Evolutionary conservation across 2,888 invertebrate species (phyloP), one percentile per base, ranked within the genome.

Genomic region (Stenoptilia bipunctidactyla): DNA sequence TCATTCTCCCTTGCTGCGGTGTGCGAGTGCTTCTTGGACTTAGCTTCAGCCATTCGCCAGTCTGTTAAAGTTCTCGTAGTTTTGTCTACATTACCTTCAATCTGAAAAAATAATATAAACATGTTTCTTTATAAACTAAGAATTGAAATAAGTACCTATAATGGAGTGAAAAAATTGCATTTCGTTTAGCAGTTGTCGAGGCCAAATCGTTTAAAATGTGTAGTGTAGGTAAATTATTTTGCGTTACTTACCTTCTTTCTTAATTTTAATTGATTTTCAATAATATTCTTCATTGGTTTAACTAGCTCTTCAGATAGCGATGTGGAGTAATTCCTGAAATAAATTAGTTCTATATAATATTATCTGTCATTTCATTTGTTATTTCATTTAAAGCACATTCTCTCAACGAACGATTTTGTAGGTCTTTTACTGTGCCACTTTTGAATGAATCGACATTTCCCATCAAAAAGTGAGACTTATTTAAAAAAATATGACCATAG

Each of bases 11-110:
- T 87, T 0, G 96, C 93, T 47, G 92, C 92, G 1, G 90, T 76
- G 66, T 95, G 96, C 45, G 95, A 94, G 45, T 92, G 89, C 64
- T 96, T 95, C 74, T 97, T 97, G 39, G 92, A 90, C 75, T 96
- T 97, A 1, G 90, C 89, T 67, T 97, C 96, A 15, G 92, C 92
- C 12, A 90, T 86, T 40, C 97, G 86, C 92, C 93, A 94, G 53
- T 97, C 97, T 27, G 89, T 86, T 39, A 97, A 85, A 20, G 89
- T 86, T 53, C 93, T 90, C 0, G 91, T 88, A 2, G 94, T 89
- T 68, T 95, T 96, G 64, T 96, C 96, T 15, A 96, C 96, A 44
- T 88, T 89, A 43, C 88, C 87, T 61, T 92, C 92, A 48, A 91
- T 89, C 88, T 83, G 66, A 8, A 61, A 55, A 44, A 33, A 41